A percentile compares a stretch with the other conserved stretches of the same genome.
These are phyloP conservation scores for Saccostrea echinata DNA, from an alignment of 1,140 invertebrate species.

Conservation along the genomic window DNA sequence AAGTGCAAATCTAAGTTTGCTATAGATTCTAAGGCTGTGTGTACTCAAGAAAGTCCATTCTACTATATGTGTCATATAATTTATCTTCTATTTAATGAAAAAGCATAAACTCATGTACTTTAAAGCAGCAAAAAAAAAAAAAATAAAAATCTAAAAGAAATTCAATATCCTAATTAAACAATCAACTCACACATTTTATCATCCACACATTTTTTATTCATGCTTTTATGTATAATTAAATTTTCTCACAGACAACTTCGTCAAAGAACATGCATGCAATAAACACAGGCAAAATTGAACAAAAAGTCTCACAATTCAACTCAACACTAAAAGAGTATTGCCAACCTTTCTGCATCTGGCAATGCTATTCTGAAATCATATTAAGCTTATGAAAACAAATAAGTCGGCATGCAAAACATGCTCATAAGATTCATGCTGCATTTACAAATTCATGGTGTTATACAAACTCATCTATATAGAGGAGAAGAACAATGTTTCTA, in stretches of 20 bases:
- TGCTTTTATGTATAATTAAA: not conserved
- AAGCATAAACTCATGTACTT: not conserved
- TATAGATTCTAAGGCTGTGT: not conserved
- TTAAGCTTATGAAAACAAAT: not conserved
- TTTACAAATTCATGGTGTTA: too few species aligned
- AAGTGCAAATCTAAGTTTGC: not conserved
- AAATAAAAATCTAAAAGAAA: not conserved
- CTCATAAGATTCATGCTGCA: too few species aligned
- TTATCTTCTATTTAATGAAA: not conserved
- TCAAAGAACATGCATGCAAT: not conserved
- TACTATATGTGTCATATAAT: not conserved
- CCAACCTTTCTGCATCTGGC: constrained; percentile 21
- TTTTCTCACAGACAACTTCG: not conserved
- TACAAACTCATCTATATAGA: too few species aligned
- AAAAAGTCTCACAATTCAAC: not conserved
- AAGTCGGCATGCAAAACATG: too few species aligned
- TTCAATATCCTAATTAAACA: not conserved
- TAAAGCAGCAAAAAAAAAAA: not conserved
- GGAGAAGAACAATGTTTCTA: too few species aligned
- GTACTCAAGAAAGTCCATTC: not conserved
- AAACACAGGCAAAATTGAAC: not conserved
- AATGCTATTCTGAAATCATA: constrained; percentile 24
- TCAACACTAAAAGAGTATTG: not conserved
- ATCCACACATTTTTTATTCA: not conserved
- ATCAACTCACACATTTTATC: not conserved